Evolutionary conservation across 2,797 vertebrate species (phyloP), one percentile per base, ranked within the genome.

Genomic region (Rhadinocentrus ornatus): DNA sequence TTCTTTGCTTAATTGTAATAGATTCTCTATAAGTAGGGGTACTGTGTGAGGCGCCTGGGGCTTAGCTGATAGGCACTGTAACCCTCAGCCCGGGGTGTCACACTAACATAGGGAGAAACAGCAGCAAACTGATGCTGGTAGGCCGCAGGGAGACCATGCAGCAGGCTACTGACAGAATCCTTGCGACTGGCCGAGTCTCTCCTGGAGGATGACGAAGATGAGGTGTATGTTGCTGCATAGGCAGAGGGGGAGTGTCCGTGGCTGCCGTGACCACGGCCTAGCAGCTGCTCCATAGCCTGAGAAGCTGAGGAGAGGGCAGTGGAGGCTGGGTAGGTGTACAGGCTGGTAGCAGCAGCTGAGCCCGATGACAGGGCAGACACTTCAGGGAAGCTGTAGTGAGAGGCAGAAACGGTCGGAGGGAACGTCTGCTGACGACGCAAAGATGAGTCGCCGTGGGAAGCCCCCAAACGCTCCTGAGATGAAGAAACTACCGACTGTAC

Each of bases 61-160:
- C 97, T 99, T 71, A 99, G 94, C 73, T 96, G 97, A 88, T 97
- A 99, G 94, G 96, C 95, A 89, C 94, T 93, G 92, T 98, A 99
- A 73, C 97, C 95, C 81, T 97, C 91, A 61, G 88, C 86, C 52
- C 91, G 88, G 6, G 92, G 91, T 0, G 91, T 90, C 69, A 92
- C 89, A 6, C 90, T 96, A 46, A 96, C 92, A 46, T 98, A 96
- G 73, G 97, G 96, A 41, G 96, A 96, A 27, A 87, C 92, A 18
- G 91, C 34, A 13, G 91, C 60, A 71, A 98, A 98, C 87, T 96
- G 97, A 89, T 98, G 98, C 91, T 97, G 97, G 93, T 96, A 95
- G 44, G 96, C 95, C 5, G 96, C 92, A 1, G 98, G 95, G 0
- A 96, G 96, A 73, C 96, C 93, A 50, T 97, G 97, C 39, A 97